Evolutionary conservation across 1,140 invertebrate genomes (phyloP), one percentile per base, ranked within the genome.

Genomic region (Mylabris phalerata): DNA sequence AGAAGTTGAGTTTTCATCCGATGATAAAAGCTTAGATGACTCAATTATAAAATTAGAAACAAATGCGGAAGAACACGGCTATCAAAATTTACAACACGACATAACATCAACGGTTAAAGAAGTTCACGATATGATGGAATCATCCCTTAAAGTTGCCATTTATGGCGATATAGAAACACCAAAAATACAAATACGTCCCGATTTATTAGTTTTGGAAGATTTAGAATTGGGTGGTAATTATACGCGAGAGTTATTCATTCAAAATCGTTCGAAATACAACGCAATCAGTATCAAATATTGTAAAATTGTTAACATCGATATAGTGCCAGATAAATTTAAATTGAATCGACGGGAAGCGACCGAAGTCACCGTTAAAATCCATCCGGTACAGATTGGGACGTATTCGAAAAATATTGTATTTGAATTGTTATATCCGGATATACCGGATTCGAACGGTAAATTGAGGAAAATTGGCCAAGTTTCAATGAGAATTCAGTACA

Each of bases 121-220:
- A 1, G 4, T 32, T 32, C 32, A 19, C 19, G 32, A 32, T 3
- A 32, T 32, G 19, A 19, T 19, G 32, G 32, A 32, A 32, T 32
- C 32, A 32, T 32, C 32, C 4, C 32, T 32, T 4, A 32, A 32
- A 32, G 46, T 68, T 24, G 58, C 61, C 26, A 13, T 66, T 2
- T 66, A 65, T 43, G 68, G 62, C 9, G 65, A 68, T 55, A 60
- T 59, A 11, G 66, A 68, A 52, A 25, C 54, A 26, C 55, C 67
- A 6, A 40, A 49, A 9, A 59, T 71, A 2, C 55, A 41, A 4
- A 9, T 69, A 7, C 47, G 42, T 9, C 69, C 69, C 3, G 51
- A 61, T 40, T 26, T 59, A 3, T 47, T 65, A 3, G 42, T 54
- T 45, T 50, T 69, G 10, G 19, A 42, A 2, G 40, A 65, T 9